phyloP scores from a whole-genome alignment of 2,113 vertebrate genomes.

The Labeo catla region DNA sequence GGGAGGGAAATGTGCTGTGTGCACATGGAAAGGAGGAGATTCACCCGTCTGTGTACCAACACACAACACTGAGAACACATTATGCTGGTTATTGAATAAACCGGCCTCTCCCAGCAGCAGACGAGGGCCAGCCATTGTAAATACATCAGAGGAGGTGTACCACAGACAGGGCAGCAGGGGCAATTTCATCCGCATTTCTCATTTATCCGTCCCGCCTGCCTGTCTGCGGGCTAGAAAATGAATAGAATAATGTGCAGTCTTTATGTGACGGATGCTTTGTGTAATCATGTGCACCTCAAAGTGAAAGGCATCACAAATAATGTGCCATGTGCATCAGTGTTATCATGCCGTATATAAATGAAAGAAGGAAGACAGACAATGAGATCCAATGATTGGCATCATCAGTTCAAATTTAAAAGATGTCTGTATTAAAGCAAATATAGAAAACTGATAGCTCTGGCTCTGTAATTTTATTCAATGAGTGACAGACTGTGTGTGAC shows the following conservation, averaged over 20 bases:
- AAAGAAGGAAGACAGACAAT: neutral
- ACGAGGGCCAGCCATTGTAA: conserved; percentile 55
- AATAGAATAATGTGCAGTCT: neutral
- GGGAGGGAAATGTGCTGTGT: conserved; percentile 28
- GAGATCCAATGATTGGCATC: neutral
- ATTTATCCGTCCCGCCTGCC: neutral
- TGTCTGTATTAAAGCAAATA: neutral
- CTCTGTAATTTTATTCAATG: neutral
- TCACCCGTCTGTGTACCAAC: conserved; percentile 67
- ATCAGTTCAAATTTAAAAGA: neutral
- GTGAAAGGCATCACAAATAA: neutral
- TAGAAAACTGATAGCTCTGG: neutral
- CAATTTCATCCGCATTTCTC: conserved; percentile 24
- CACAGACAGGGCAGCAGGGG: neutral
- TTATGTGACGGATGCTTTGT: neutral
- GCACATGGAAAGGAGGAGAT: conserved; percentile 42
- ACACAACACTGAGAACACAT: conserved; percentile 51
- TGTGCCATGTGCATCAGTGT: neutral
- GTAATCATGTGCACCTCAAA: neutral
- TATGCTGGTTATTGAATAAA: conserved; percentile 55
- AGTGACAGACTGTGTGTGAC: neutral
- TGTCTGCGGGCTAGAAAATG: neutral
- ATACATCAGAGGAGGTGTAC: conserved; percentile 33
- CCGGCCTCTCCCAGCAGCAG: conserved; percentile 31
- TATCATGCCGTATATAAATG: neutral